These are phyloP conservation scores for Chrysolina oricalcia DNA, from an alignment of 2,888 invertebrate species.

Conservation along the genomic window DNA sequence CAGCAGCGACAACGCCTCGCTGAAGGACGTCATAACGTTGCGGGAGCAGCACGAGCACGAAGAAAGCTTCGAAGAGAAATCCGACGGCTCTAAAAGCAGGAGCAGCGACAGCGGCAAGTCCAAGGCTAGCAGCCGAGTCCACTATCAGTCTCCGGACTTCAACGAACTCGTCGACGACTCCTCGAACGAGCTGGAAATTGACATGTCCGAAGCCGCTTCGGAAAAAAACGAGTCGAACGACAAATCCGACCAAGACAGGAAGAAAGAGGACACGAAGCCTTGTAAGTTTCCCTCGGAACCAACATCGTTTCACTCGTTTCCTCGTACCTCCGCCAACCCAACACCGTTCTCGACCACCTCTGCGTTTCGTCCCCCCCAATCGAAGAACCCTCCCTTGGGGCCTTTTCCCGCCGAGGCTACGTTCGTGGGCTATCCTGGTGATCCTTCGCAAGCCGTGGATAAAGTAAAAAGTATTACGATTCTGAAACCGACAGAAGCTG, in stretches of 20 bases:
- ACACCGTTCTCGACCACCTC: conserved; percentile 81
- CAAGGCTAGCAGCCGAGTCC: conserved; percentile 45
- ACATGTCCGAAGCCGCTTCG: conserved; percentile 82
- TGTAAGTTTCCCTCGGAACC: conserved; percentile 61
- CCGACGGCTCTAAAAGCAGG: conserved; percentile 57
- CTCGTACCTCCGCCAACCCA: conserved; percentile 58
- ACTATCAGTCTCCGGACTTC: conserved; percentile 83
- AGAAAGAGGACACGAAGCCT: conserved; percentile 66
- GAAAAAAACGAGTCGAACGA: conserved; percentile 79
- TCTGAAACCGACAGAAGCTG: conserved; percentile 67
- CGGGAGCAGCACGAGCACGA: conserved; percentile 68
- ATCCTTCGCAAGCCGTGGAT: conserved; percentile 67
- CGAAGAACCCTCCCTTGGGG: conserved; percentile 71
- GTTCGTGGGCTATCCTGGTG: conserved; percentile 81
- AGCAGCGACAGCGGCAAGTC: conserved; percentile 55
- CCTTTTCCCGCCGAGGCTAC: conserved; percentile 82
- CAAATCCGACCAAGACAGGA: conserved; percentile 72
- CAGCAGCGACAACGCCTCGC: conserved; percentile 77
- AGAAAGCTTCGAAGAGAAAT: conserved; percentile 58
- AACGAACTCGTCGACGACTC: conserved; percentile 86
- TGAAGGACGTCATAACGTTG: conserved; percentile 78
- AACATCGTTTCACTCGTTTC: conserved; percentile 71
- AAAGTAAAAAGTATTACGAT: conserved; percentile 72
- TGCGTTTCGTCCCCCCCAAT: conserved; percentile 82
- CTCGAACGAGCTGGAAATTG: conserved; percentile 85